Conservation (phyloP, 1,140 invertebrate species). For the Xylocopa sonorina region DNA sequence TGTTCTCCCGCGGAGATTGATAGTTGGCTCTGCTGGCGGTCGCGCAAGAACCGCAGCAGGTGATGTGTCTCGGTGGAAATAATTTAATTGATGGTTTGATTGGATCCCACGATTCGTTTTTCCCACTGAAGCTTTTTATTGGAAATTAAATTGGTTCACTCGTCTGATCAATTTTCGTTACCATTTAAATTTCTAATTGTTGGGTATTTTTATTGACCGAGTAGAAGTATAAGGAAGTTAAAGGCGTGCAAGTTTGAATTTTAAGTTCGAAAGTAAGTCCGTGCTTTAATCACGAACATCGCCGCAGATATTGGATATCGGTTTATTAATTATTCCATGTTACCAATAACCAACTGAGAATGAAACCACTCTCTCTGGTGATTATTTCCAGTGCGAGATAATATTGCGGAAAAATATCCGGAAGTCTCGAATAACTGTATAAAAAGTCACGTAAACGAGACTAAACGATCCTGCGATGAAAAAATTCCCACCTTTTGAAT, state of each 20-base stretch:
- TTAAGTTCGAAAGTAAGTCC: not conserved
- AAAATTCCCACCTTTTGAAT: too few species aligned
- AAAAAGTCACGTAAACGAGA: too few species aligned
- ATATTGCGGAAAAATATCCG: not conserved
- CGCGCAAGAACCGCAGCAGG: not conserved
- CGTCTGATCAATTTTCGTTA: too few species aligned
- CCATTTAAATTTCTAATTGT: too few species aligned
- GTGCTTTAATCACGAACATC: not conserved
- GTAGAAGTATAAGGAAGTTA: not conserved
- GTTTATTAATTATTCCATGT: not conserved
- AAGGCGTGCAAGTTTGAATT: not conserved
- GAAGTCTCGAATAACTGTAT: too few species aligned
- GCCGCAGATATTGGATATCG: constrained; percentile 1
- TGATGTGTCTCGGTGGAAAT: not conserved
- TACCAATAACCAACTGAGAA: constrained; percentile 1
- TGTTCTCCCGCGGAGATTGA: not conserved
- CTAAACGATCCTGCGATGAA: too few species aligned
- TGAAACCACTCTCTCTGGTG: not conserved
- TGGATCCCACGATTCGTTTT: not conserved
- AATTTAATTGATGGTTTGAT: not conserved
- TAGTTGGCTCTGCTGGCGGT: not conserved
- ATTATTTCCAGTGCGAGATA: not conserved
- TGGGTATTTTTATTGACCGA: too few species aligned
- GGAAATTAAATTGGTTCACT: too few species aligned
- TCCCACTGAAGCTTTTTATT: too few species aligned